Conservation (phyloP, 1,140 invertebrate species). For the Drosophila serrata region DNA sequence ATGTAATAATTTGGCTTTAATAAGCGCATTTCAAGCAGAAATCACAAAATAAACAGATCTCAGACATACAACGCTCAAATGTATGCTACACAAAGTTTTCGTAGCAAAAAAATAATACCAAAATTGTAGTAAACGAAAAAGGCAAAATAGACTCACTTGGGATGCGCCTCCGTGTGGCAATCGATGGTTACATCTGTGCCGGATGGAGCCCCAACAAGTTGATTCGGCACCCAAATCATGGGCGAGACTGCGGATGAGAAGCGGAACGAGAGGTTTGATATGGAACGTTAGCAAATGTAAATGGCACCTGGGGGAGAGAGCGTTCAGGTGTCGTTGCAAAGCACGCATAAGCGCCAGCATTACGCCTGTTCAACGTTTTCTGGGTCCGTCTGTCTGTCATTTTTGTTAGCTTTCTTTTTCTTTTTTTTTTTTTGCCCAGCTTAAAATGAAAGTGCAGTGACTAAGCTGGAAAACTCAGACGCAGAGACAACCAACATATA, state of each 20-base stretch:
- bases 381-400: conserved; percentile 9
- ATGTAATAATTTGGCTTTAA: not conserved
- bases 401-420: conserved; percentile 7
- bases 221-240: conserved; percentile 96
- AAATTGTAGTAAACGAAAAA: conserved; percentile 11
- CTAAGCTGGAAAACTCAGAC: conserved; percentile 72
- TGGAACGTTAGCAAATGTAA: conserved; percentile 64
- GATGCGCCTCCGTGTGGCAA: conserved; percentile 97
- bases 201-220: conserved; percentile 94
- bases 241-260: conserved; percentile 90
- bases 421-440: conserved; percentile 33
- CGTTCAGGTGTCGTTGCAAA: conserved; percentile 65
- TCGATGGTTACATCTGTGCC: conserved; percentile 96
- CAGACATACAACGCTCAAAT: conserved; percentile 23
- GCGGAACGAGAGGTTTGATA: conserved; percentile 35
- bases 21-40: not conserved
- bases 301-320: conserved; percentile 53
- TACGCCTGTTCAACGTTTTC: conserved; percentile 69
- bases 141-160: conserved; percentile 85
- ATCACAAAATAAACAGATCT: not conserved
- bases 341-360: conserved; percentile 76
- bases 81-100: conserved; percentile 30
- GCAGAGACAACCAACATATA: conserved; percentile 20
- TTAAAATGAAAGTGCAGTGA: conserved; percentile 81
- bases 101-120: conserved; percentile 3